Base-by-base conservation (phyloP, 2,888 invertebrate genomes). In the Heliconius hortense region DNA sequence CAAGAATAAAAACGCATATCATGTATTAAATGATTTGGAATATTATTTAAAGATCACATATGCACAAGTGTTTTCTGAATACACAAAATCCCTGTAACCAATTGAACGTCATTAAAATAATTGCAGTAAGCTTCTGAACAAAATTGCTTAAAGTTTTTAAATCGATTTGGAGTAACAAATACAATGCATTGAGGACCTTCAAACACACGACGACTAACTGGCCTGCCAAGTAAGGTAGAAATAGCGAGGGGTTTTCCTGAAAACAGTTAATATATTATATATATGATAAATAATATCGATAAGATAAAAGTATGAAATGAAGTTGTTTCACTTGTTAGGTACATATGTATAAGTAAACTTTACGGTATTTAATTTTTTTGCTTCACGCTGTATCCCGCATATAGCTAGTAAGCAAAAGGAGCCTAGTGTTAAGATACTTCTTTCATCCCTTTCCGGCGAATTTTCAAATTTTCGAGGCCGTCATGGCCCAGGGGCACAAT, bases 41-140 rank as follows among this genome's bases (percentile, higher is more conserved):
- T 43, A 21, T 56, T n/a, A 60, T 72, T 87, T 77, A 91, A 78
- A 92, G 84, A 80, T 92, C 91, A 81, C 91, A 91, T 76, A 91
- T 82, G 79, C 90, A 91, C 39, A 92, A 79, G 78, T 82, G 85
- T 78, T 88, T 84, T 72, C 88, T 82, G 76, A 92, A 92, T 5
- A 90, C 91, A 80, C 92, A 92, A 80, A 92, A 91, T 78, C 90
- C 92, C 83, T 92, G 92, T 7, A 88, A 80, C 90, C 90, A 91
- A 79, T 90, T 91, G 76, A 92, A 92, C 8, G 81, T 77, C 86
- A 91, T 87, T 43, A 92, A 59, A 7, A 85, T 28, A 10, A 92
- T 83, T 0, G 86, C 82, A 1, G 84, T 83, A 3, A 89, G 43
- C 74, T 85, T 88, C 69, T 86, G 81, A 43, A 78, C 79, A 11